Percentiles rank a stretch among this genome's conserved stretches.
Conservation (phyloP, 2,113 vertebrate species). For the Alethe castanea region DNA sequence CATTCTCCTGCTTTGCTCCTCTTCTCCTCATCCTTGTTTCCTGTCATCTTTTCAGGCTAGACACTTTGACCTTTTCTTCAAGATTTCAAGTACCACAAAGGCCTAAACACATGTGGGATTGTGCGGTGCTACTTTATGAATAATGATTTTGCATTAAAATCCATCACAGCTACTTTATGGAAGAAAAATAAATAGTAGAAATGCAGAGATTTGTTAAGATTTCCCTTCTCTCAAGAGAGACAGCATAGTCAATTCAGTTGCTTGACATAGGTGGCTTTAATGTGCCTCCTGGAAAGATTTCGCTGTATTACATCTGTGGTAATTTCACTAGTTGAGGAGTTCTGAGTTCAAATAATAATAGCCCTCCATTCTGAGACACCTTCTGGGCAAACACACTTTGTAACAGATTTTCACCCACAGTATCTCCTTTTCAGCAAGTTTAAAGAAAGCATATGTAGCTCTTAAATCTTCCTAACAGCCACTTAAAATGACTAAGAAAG, state of each 20-base stretch:
- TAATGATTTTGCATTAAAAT: neutral
- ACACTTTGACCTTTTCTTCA: neutral
- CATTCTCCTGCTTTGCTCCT: neutral
- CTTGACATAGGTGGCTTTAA: neutral
- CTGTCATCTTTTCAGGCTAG: neutral
- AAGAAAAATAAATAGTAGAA: neutral
- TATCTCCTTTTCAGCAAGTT: neutral
- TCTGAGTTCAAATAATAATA: constrained; percentile 11
- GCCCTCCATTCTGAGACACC: neutral
- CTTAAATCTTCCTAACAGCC: constrained; percentile 29
- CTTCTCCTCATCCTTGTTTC: neutral
- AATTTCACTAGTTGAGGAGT: constrained; percentile 1
- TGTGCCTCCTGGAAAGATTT: neutral
- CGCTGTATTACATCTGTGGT: neutral
- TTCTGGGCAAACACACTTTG: neutral
- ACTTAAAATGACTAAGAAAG: constrained; percentile 14
- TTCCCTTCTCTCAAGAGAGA: neutral
- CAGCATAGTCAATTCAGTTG: neutral
- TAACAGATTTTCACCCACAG: constrained; percentile 26
- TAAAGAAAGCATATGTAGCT: constrained; percentile 24
- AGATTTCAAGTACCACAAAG: neutral
- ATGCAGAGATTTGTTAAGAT: neutral
- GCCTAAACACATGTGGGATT: neutral
- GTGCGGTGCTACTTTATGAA: neutral
- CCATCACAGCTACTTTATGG: neutral